Base-by-base conservation (phyloP, 2,888 invertebrate genomes). In the Entomobrya multifasciata region DNA sequence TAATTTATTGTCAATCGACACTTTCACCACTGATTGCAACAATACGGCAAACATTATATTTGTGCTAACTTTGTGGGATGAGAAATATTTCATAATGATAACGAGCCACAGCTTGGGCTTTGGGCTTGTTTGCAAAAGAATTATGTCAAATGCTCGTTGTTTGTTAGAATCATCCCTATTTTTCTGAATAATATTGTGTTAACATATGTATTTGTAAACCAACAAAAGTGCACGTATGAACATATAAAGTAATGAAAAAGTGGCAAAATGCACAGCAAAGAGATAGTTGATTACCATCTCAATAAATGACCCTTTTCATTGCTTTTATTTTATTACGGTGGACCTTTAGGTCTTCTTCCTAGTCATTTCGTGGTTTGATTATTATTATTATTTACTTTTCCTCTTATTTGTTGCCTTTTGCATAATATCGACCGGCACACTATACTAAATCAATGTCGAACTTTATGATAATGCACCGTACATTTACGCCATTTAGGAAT, bases 381-480 rank as follows among this genome's bases (percentile, higher is more conserved):
- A 47, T n/a, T n/a, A n/a, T n/a, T n/a, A n/a, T 67, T 81, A 82
- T 86, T 86, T 81, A 77, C 67, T 81, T 86, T 80, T 41, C 52
- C 74, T 62, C 27, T 44, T 74, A 86, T 80, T 80, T 80, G 49
- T 86, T 74, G 41, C 57, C 86, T 44, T 80, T 57, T 52, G 80
- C 49, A 36, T 70, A 80, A 86, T 52, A 74, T 22, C 78, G 41
- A 60, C 25, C 10, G n/a, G 41, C 41, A 65, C 36, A 65, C 11
- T 17, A 62, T 62, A 62, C 62, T 86, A 86, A 86, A 86, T 80
- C 80, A 86, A 27, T 44, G 20, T 74, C 79, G 74, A 86, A 72
- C 62, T 55, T 52, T 49, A 65, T 30, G 25, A 36, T 25, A 55
- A n/a, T n/a, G n/a, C n/a, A n/a, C n/a, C n/a, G n/a, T n/a, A n/a